Conservation (phyloP, 2,888 invertebrate species). For the Folsomia candida region DNA sequence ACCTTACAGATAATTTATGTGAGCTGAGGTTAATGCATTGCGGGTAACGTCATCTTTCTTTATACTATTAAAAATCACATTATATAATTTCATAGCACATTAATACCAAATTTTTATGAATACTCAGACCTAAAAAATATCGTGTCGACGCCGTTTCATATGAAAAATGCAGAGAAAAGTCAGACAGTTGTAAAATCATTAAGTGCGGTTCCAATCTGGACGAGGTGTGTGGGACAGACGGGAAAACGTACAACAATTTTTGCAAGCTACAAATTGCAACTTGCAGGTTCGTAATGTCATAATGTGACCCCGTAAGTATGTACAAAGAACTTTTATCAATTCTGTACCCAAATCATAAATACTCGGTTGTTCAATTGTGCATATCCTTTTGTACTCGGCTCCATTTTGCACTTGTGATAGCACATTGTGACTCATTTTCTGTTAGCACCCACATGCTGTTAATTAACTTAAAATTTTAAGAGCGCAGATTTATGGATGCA, state of each 20-base stretch:
- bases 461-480: neutral
- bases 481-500: neutral
- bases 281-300: constrained; percentile 82
- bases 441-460: too few relatives aligned
- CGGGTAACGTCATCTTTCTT: constrained; percentile 62
- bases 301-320: too few relatives aligned
- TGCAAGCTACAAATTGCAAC: constrained; percentile 79
- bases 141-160: constrained; percentile 63
- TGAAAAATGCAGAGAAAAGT: constrained; percentile 73
- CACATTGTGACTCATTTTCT: too few relatives aligned
- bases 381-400: too few relatives aligned
- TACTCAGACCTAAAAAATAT: constrained; percentile 51
- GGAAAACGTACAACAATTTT: constrained; percentile 76
- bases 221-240: constrained; percentile 87
- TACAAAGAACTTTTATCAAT: too few relatives aligned
- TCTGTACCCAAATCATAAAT: too few relatives aligned
- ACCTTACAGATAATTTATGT: constrained; percentile 60
- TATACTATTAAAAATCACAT: neutral
- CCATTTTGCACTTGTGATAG: too few relatives aligned
- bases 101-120: neutral
- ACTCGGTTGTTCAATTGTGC: too few relatives aligned
- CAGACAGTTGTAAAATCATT: constrained; percentile 72
- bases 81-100: neutral
- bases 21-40: constrained; percentile 85
- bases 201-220: constrained; percentile 56